Conservation (phyloP, 2,113 vertebrate species). For the Tragelaphus scriptus region DNA sequence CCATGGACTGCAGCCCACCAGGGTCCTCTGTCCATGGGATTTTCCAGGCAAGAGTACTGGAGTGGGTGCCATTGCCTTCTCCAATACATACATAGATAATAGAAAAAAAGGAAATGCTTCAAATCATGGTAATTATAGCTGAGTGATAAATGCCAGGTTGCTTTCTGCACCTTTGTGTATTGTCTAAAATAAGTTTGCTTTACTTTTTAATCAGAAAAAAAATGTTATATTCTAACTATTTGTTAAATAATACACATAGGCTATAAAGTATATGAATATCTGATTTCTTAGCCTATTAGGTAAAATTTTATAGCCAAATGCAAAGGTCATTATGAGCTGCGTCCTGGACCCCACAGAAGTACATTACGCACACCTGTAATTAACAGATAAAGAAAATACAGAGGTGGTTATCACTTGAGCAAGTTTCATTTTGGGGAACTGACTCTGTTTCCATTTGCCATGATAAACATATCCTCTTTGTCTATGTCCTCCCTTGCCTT, state of each 20-base stretch:
- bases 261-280: background rate
- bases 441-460: conserved; percentile 7
- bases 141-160: background rate
- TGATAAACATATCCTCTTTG: conserved; percentile 24
- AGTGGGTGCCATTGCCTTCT: no score
- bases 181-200: background rate
- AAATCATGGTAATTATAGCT: background rate
- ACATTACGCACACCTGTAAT: background rate
- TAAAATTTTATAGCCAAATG: background rate
- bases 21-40: no score
- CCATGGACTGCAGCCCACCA: no score
- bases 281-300: background rate
- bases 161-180: background rate
- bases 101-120: background rate
- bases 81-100: background rate
- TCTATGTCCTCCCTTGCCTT: background rate
- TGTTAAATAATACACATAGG: background rate
- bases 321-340: background rate
- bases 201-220: background rate
- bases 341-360: rapidly evolving
- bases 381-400: background rate
- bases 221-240: background rate
- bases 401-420: background rate
- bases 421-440: background rate
- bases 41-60: no score